phyloP scores from a whole-genome alignment of 30 jellyfish, hydroid and myxozoan species.

The Chrysaora quinquecirrha region DNA sequence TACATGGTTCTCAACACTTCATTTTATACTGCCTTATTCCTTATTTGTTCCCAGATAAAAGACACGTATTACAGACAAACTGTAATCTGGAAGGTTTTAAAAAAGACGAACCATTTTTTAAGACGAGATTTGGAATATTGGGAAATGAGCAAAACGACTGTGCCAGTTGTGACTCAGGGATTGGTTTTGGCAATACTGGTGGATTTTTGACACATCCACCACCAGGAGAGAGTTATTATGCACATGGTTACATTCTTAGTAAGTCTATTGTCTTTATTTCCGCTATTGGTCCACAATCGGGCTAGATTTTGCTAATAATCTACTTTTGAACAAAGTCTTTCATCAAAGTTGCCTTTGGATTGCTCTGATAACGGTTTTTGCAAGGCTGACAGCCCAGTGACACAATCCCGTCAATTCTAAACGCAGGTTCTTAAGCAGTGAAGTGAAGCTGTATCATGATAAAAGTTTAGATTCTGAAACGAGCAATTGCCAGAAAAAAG shows the following conservation, averaged over 20 bases:
- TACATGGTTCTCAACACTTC: background rate
- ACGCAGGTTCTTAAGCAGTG: too few relatives aligned
- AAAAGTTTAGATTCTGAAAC: too few relatives aligned
- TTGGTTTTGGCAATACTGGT: background rate
- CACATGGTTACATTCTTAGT: background rate
- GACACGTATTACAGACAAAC: background rate
- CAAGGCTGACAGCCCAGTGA: too few relatives aligned
- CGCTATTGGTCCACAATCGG: background rate
- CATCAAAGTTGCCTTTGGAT: background rate
- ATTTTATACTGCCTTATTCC: background rate
- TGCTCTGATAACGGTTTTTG: too few relatives aligned
- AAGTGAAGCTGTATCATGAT: too few relatives aligned
- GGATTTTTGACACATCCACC: background rate
- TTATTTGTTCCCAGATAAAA: background rate
- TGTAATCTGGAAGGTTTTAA: constrained; percentile 1
- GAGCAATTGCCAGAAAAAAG: too few relatives aligned
- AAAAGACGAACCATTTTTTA: background rate
- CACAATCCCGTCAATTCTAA: too few relatives aligned
- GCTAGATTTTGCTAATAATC: background rate
- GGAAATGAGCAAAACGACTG: constrained; percentile 3
- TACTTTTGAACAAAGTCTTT: background rate
- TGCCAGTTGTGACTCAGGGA: background rate
- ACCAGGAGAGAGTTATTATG: background rate
- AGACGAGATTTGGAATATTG: constrained; percentile 2
- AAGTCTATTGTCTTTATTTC: too few relatives aligned